Base-by-base conservation (phyloP, 2,888 invertebrate genomes). In the Hylaea fasciaria region DNA sequence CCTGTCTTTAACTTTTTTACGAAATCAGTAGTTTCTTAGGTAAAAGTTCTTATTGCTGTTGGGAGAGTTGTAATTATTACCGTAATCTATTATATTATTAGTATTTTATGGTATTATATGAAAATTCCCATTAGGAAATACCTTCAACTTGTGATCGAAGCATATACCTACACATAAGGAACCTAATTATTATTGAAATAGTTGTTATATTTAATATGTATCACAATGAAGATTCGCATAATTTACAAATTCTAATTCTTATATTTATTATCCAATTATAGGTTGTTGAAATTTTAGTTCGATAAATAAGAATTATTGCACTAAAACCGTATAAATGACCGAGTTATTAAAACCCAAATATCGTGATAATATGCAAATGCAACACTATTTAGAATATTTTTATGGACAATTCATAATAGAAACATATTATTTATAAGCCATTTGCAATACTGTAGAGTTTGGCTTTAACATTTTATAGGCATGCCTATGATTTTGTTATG, bases 271-370 rank as follows among this genome's bases (percentile, higher is more conserved):
- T 48, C 56, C 44, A 56, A 48, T 13, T 40, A 44, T 46, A 8
- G 8, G 40, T 47, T 55, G 64, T 60, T 65, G 60, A 64, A 66
- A 65, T 58, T 59, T 47, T 14, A 54, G 32, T 47, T 32, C 12
- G 49, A 62, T 54, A 60, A 67, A 63, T 48, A 62, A 58, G 58
- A 67, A 57, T 66, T 66, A 68, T 61, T 52, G n/a, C 37, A 49
- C 57, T 53, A 55, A 63, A 62, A 47, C 49, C 22, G 39, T 50
- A 43, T 16, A 55, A 49, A 64, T 48, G 29, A 29, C 40, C 54
- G 35, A 40, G 41, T 51, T 62, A 54, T 58, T 45, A 57, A 45
- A 56, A 57, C 29, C 13, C 44, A 47, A 46, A 51, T 35, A 69
- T 51, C 46, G 47, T 53, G 59, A 14, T n/a, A n/a, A n/a, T 56